Evolutionary conservation across 2,113 vertebrate genomes (phyloP).

Genomic region (Tachysurus fulvidraco): DNA sequence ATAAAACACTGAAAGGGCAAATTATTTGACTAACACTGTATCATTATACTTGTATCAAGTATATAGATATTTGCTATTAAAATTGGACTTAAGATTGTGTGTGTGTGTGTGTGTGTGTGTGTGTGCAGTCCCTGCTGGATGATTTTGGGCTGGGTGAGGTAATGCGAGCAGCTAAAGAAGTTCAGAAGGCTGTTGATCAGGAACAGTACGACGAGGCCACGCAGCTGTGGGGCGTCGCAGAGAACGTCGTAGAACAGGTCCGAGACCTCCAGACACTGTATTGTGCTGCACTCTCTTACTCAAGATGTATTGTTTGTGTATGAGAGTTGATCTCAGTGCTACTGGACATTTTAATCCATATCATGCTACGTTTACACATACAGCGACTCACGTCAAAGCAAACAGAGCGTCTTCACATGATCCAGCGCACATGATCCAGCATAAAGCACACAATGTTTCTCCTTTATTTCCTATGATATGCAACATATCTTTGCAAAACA

Average conservation of each 20-base stretch:
- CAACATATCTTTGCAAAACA: too few species aligned
- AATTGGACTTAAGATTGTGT: neutral
- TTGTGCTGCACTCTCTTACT: neutral
- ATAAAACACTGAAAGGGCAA: neutral
- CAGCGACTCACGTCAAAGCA: too few species aligned
- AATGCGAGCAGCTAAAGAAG: slow-evolving; percentile 74
- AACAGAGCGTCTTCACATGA: too few species aligned
- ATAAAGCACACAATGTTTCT: too few species aligned
- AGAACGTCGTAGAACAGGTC: slow-evolving; percentile 84
- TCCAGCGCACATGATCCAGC: too few species aligned
- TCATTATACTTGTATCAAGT: neutral
- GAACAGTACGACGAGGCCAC: slow-evolving; percentile 80
- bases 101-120: slow-evolving; percentile 18
- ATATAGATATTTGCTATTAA: neutral
- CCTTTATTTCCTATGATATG: too few species aligned
- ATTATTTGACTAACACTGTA: too few species aligned
- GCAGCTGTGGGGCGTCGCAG: slow-evolving; percentile 80
- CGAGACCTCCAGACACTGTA: slow-evolving; percentile 18
- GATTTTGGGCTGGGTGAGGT: slow-evolving; percentile 84
- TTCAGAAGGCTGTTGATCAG: slow-evolving; percentile 79
- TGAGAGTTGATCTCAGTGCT: neutral
- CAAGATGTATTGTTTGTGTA: neutral
- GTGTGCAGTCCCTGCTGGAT: slow-evolving; percentile 88
- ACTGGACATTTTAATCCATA: neutral
- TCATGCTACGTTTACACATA: neutral